Evolutionary conservation across 2,888 invertebrate genomes (phyloP), one percentile per base, ranked within the genome.

Genomic region (Hirudinaria manillensis): DNA sequence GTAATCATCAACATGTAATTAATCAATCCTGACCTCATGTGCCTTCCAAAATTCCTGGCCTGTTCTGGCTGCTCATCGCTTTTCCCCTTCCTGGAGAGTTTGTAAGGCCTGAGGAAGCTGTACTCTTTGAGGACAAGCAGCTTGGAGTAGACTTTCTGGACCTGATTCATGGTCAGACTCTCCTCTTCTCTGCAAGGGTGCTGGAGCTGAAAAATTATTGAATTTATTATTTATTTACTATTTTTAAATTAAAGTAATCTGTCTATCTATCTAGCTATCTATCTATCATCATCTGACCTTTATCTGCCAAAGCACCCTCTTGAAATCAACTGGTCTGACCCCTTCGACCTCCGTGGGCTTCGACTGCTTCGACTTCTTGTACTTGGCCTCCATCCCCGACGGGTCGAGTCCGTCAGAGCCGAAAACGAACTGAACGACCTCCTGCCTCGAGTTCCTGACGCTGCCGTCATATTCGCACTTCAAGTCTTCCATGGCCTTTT

Each of bases 381-480:
- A 93, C 83, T 91, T 91, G 80, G 92, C 93, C 78, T 85, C 85
- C 84, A 85, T 84, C 51, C 79, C 79, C 7, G 82, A 82, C 0
- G 85, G 85, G 89, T 99, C 98, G 53, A 99, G 88, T 0, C 94
- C 92, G 87, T 99, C 99, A 77, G 93, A 93, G 67, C 99, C 99
- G 86, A 96, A 99, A 10, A 89, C 88, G 85, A 97, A 91, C 87
- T 99, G 94, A 29, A 99, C 91, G 80, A 99, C 91, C 84, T 95
- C 94, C 65, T 93, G 91, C 76, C 91, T 91, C 4, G 95, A 93
- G 86, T 93, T 94, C 79, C 96, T 89, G 0, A 97, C 96, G 0
- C 98, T 94, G 86, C 92, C 90, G 86, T 99, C 99, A 86, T 99
- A 99, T 83, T 94, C 92, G 0, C 94, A 90, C 75, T 94, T 94